These are phyloP conservation scores for Athene noctua DNA, from an alignment of 2,113 vertebrate genomes.

Conservation along the genomic window DNA sequence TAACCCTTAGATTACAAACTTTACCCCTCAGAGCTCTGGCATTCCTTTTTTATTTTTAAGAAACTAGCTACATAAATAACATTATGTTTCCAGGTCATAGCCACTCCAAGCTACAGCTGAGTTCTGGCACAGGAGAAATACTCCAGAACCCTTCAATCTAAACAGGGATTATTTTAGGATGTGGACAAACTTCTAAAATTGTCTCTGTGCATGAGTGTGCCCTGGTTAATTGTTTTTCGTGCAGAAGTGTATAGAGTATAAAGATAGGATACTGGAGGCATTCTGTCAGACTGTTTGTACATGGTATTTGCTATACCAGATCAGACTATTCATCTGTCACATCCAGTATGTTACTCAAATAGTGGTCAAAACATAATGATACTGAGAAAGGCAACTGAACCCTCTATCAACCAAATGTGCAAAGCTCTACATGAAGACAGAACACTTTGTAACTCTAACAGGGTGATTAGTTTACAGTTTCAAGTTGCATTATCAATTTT, in stretches of 20 bases:
- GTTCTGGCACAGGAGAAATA: not conserved
- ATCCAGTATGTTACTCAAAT: not conserved
- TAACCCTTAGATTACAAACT: not conserved
- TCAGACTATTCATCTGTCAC: not conserved
- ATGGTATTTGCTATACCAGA: not conserved
- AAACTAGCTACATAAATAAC: not conserved
- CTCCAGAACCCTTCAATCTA: not conserved
- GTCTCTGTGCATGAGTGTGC: not conserved
- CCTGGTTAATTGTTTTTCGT: not conserved
- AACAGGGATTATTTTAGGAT: not conserved
- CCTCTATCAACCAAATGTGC: not conserved
- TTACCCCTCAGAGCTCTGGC: not conserved
- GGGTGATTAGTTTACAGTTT: not conserved
- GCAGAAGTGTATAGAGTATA: not conserved
- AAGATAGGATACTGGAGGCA: not conserved
- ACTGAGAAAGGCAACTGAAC: not conserved
- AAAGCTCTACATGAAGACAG: fast-evolving
- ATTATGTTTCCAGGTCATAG: not conserved
- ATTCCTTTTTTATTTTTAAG: not conserved
- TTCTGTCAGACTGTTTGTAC: not conserved
- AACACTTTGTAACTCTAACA: not conserved
- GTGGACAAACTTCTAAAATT: not conserved
- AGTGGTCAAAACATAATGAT: not conserved
- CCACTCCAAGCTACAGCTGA: not conserved
- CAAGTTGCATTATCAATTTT: not conserved